phyloP scores from a whole-genome alignment of 2,888 invertebrate genomes.

The Cryptocheilus praepositus region DNA sequence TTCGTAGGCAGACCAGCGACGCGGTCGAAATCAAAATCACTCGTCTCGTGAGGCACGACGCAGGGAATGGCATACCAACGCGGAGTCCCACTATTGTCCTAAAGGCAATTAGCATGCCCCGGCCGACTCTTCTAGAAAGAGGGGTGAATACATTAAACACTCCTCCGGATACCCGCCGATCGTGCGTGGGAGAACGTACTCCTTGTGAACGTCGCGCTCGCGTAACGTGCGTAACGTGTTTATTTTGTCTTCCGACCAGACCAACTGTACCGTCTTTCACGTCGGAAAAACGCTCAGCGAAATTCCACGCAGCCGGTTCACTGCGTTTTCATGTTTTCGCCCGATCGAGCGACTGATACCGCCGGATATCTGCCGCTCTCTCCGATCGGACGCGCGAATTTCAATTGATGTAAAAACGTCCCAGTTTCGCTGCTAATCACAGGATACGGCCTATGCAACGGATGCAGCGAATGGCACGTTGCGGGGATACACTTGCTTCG shows the following conservation, averaged over 20 bases:
- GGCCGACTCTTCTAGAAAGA: slow-evolving; percentile 51
- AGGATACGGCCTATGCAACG: too few relatives aligned
- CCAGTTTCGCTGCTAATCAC: too few relatives aligned
- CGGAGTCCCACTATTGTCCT: slow-evolving; percentile 61
- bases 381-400: too few relatives aligned
- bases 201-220: slow-evolving; percentile 33
- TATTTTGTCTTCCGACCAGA: background rate
- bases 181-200: slow-evolving; percentile 54
- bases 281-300: too few relatives aligned
- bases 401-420: too few relatives aligned
- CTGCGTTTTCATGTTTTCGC: too few relatives aligned
- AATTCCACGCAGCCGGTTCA: too few relatives aligned
- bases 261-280: too few relatives aligned
- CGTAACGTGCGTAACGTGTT: slow-evolving; percentile 9
- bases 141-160: slow-evolving; percentile 61
- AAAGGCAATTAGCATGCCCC: slow-evolving; percentile 62
- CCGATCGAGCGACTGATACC: too few relatives aligned
- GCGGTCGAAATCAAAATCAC: slow-evolving; percentile 38
- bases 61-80: slow-evolving; percentile 42
- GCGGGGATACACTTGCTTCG: too few relatives aligned
- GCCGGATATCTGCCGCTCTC: too few relatives aligned
- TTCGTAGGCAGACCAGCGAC: background rate
- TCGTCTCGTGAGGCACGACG: slow-evolving; percentile 33
- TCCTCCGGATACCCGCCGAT: slow-evolving; percentile 54
- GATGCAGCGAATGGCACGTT: too few relatives aligned